Evolutionary conservation across 2,113 vertebrate genomes (phyloP).

Genomic region (Ranitomeya variabilis): DNA sequence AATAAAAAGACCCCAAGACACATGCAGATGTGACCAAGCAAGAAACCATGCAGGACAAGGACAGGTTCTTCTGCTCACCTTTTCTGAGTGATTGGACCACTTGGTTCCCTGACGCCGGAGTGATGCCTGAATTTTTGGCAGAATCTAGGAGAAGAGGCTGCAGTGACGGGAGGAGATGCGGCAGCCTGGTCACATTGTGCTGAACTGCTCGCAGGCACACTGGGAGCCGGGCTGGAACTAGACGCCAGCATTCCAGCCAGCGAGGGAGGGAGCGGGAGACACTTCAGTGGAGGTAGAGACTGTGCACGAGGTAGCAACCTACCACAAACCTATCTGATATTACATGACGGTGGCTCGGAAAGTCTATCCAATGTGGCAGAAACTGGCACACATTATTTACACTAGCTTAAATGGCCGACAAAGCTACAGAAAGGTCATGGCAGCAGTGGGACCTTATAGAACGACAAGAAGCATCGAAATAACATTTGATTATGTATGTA

Average conservation of each 20-base stretch:
- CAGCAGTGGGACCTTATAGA: no score
- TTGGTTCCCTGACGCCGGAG: constrained; percentile 75
- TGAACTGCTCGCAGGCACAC: constrained; percentile 62
- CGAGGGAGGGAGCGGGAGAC: constrained; percentile 55
- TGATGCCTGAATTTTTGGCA: constrained; percentile 76
- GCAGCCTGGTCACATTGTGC: constrained; percentile 65
- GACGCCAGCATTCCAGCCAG: constrained; percentile 61
- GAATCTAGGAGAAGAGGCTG: constrained; percentile 77
- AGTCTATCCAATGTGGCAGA: background rate
- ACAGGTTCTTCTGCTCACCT: constrained; percentile 74
- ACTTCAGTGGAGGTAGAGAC: constrained; percentile 50
- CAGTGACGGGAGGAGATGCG: constrained; percentile 71
- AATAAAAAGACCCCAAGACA: background rate
- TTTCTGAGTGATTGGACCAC: constrained; percentile 72
- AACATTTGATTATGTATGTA: no score
- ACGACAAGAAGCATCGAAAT: no score
- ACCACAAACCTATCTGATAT: background rate
- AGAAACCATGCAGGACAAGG: constrained; percentile 2
- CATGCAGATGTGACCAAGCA: constrained; percentile 20
- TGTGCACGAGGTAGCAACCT: background rate
- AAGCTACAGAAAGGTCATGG: no score
- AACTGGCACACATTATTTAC: background rate
- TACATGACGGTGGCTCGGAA: background rate
- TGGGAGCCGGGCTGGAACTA: constrained; percentile 58
- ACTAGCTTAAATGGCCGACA: background rate